Evolutionary conservation across 1,140 invertebrate genomes (phyloP), one percentile per base, ranked within the genome.

Genomic region (Chelonus insularis): DNA sequence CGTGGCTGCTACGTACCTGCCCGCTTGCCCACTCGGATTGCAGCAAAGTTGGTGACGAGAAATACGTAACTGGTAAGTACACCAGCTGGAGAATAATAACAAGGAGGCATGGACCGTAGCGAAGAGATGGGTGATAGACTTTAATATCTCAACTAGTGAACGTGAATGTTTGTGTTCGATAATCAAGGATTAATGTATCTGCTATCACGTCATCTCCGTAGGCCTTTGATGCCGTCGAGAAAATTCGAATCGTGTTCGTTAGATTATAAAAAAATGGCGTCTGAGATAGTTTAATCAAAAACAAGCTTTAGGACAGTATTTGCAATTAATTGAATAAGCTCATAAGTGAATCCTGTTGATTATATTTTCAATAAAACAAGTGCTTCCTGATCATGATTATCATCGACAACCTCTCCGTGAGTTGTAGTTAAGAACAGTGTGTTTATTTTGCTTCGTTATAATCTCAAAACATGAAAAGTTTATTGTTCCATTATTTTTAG

Each of bases 11-110:
- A 93, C 91, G 91, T 92, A 92, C 90, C 86, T 87, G 89, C 86
- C 86, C 86, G 85, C 88, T 91, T 91, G 88, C 89, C 91, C 91
- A 92, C 89, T 93, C 90, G 88, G 88, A 88, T 90, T 88, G 88
- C 90, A 89, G 89, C 89, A 91, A 91, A 91, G 84, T 90, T 89
- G 88, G 90, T 92, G 90, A 92, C 91, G 91, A 92, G 88, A 89
- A 92, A 91, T 91, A 92, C 91, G 91, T 92, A 93, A 92, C 88
- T 90, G 89, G 89, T 91, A 89, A 91, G 90, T 91, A 89, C 86
- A 84, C 67, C 86, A 86, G 86, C 82, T 83, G 85, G 85, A 84
- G 84, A 84, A 87, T 87, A 84, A 82, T 82, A 88, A 86, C 86
- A 85, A 83, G 80, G 85, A 83, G 85, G 85, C 86, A 85, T 85